A percentile compares a stretch with the other conserved stretches of the same genome.
Conservation (phyloP, 30 jellyfish, hydroid and myxozoan species). For the Cassiopea xamachana region DNA sequence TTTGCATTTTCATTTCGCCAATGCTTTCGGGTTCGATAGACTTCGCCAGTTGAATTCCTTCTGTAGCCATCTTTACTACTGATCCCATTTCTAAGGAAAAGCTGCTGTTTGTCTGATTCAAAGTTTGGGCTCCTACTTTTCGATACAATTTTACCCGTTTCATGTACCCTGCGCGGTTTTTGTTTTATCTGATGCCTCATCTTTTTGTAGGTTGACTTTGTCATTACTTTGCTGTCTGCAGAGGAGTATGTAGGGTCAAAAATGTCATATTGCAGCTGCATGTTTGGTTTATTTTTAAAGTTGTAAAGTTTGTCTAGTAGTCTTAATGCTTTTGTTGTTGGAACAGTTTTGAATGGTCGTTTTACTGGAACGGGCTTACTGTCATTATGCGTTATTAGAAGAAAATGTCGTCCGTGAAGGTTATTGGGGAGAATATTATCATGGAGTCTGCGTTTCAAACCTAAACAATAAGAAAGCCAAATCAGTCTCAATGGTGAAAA, state of each 20-base stretch:
- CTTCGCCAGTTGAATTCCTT: background rate
- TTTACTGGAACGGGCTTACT: slow-evolving; percentile 27
- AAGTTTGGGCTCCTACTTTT: background rate
- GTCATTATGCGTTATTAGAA: slow-evolving; percentile 34
- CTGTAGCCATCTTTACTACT: background rate
- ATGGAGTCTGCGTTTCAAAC: background rate
- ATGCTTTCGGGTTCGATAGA: background rate
- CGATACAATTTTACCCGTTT: background rate
- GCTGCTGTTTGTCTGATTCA: slow-evolving; percentile 24
- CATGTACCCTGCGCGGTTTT: background rate
- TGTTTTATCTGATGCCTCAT: background rate
- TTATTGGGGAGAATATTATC: background rate
- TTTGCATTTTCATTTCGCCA: background rate
- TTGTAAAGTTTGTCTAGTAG: slow-evolving; percentile 47
- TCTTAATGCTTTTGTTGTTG: slow-evolving; percentile 32
- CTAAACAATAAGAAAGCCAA: background rate
- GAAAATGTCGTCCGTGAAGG: slow-evolving; percentile 42
- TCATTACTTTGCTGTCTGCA: slow-evolving; percentile 4
- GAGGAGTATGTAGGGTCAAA: slow-evolving; percentile 67
- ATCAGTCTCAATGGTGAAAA: background rate
- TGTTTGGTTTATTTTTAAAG: background rate
- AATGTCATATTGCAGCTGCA: slow-evolving; percentile 46
- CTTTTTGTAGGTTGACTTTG: slow-evolving; percentile 18
- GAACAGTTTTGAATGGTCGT: slow-evolving; percentile 33
- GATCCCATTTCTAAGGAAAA: slow-evolving; percentile 48